Conservation (phyloP, 2,113 vertebrate genomes). For the Otus sunia region DNA sequence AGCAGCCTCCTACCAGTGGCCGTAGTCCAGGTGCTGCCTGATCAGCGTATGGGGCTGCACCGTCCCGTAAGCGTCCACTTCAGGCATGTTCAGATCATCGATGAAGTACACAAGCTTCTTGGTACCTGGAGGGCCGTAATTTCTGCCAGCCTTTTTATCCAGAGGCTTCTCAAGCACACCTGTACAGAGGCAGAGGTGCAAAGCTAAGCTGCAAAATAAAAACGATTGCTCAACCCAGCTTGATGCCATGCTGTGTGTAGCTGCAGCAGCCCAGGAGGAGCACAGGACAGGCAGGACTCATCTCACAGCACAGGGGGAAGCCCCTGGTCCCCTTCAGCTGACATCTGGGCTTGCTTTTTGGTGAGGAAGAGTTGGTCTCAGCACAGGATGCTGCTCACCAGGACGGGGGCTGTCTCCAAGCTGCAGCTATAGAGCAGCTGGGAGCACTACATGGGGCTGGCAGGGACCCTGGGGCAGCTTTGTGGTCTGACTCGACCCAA, state of each 20-base stretch:
- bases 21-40: slow-evolving; percentile 93
- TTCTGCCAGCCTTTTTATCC: slow-evolving; percentile 94
- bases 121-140: slow-evolving; percentile 85
- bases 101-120: slow-evolving; percentile 91
- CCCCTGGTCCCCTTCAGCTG: not conserved
- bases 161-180: slow-evolving; percentile 91
- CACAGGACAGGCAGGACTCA: not conserved
- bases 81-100: slow-evolving; percentile 95
- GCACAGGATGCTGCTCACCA: not conserved
- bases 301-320: not conserved
- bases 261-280: not conserved
- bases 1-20: slow-evolving; percentile 85
- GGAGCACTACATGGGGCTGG: not conserved
- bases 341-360: not conserved
- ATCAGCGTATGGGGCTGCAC: slow-evolving; percentile 93
- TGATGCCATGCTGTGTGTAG: accelerated
- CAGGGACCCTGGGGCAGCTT: not conserved
- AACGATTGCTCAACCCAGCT: not conserved
- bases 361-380: not conserved
- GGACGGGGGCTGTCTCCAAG: not conserved
- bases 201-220: not conserved
- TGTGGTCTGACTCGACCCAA: accelerated
- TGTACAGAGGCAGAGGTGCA: slow-evolving; percentile 42
- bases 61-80: slow-evolving; percentile 89
- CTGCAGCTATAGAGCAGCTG: not conserved